Base-by-base conservation (phyloP, 2,113 vertebrate species). In the Perca fluviatilis region DNA sequence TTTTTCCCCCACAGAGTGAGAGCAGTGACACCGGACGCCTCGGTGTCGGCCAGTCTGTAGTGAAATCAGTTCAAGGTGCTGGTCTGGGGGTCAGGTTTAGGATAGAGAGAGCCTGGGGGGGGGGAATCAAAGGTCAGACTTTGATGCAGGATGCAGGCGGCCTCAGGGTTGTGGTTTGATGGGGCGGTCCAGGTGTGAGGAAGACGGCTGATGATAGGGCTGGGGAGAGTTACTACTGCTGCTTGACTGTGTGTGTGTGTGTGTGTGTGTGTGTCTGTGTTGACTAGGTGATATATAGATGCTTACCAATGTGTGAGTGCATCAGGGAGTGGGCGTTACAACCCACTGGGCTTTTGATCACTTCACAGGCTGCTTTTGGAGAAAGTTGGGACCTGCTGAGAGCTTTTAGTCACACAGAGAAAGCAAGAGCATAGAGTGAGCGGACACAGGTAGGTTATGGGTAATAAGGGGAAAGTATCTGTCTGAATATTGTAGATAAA, bases 301-400 rank as follows among this genome's bases (percentile, higher is more conserved):
- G 66, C 58, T 54, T 47, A 49, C 30, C 9, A 70, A 36, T 83
- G 43, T 75, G 62, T 60, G n/a, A 82, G 82, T 81, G 69, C 61
- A 83, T 79, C 66, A 51, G 73, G 67, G 67, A 83, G 68, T 57
- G 63, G 46, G 79, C 73, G 80, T 47, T 80, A 21, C 56, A 73
- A 67, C 78, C 82, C 54, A 27, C 73, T 76, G 70, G 40, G 79
- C 83, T 79, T 92, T 90, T 92, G 86, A 91, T 92, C 79, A 79
- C 56, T 77, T 86, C 74, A 54, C 57, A 80, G 75, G 47, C 47
- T 0, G 64, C 62, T 73, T 68, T 68, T 47, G 19, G 18, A 62
- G 77, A 67, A 30, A 74, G 51, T 61, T 56, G 18, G 46, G 67
- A 40, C 61, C 74, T 30, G 69, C 82, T 87, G 82, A 84, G 73